These are phyloP conservation scores for Trypoxylon attenuatum DNA, from an alignment of 2,888 invertebrate species.

Conservation along the genomic window DNA sequence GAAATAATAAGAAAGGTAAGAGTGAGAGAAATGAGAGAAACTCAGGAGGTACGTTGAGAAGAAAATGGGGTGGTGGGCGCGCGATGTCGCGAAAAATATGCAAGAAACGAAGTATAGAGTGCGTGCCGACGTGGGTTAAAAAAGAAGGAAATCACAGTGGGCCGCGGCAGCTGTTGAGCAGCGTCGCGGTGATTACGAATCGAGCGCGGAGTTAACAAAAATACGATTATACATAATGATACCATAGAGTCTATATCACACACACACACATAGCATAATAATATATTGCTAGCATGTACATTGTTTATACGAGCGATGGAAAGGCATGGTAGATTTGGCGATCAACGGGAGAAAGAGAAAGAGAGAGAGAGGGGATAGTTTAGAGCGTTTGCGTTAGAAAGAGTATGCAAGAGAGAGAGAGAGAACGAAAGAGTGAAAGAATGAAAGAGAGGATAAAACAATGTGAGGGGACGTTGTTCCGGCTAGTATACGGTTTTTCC, in stretches of 20 bases:
- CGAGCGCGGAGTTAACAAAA: constrained; percentile 53
- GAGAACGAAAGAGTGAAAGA: too few relatives aligned
- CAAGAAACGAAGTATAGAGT: neutral
- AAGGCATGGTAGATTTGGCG: constrained; percentile 4
- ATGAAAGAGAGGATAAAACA: too few relatives aligned
- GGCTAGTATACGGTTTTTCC: too few relatives aligned
- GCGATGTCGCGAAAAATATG: neutral
- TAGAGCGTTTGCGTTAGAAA: too few relatives aligned
- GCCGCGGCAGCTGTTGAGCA: constrained; percentile 69
- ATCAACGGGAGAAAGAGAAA: constrained; percentile 1
- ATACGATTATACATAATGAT: constrained; percentile 71
- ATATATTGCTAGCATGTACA: constrained; percentile 74
- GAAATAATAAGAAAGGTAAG: neutral
- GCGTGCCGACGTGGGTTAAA: neutral
- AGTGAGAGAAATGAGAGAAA: neutral
- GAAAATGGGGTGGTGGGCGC: neutral
- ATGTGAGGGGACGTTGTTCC: too few relatives aligned
- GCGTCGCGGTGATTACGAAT: constrained; percentile 52
- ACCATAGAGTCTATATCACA: constrained; percentile 73
- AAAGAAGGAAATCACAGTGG: neutral
- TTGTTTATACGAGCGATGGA: constrained; percentile 67
- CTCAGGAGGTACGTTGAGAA: neutral
- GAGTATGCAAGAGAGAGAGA: too few relatives aligned
- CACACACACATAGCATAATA: constrained; percentile 73
- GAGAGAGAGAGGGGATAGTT: constrained; percentile 4